phyloP scores from a whole-genome alignment of 2,113 vertebrate species.

The Trichechus manatus region DNA sequence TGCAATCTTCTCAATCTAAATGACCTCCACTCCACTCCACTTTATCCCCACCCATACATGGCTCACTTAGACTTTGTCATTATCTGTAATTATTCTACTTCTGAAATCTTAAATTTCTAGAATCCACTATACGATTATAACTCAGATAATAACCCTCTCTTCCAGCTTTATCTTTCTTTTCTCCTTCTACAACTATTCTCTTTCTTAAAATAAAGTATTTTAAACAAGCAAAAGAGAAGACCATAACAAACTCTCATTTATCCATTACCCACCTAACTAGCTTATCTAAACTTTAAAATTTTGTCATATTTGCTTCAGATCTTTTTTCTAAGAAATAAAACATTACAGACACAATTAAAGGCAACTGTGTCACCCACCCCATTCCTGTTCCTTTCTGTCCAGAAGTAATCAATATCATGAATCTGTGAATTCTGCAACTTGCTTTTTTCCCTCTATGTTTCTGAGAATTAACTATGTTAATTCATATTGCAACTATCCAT shows the following conservation, averaged over 20 bases:
- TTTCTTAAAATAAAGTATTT: constrained; percentile 54
- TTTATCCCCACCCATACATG: neutral
- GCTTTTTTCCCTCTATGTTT: neutral
- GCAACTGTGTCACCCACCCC: neutral
- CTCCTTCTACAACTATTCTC: neutral
- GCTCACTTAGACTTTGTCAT: neutral
- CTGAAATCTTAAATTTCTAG: constrained; percentile 17
- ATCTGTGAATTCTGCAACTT: constrained; percentile 9
- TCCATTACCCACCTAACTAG: neutral
- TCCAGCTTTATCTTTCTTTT: constrained; percentile 25
- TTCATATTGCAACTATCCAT: constrained; percentile 22
- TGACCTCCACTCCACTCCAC: neutral
- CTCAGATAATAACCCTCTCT: neutral
- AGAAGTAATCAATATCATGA: neutral
- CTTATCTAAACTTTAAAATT: constrained; percentile 41
- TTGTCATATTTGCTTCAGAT: constrained; percentile 40
- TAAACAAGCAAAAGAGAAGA: neutral
- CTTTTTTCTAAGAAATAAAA: constrained; percentile 32
- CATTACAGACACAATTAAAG: neutral
- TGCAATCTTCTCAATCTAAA: neutral
- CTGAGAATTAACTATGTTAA: constrained; percentile 4
- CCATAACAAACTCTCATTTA: neutral
- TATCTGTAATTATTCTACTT: constrained; percentile 35
- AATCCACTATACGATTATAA: neutral
- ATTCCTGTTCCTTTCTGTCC: neutral